Evolutionary conservation across 2,888 invertebrate genomes (phyloP).

Genomic region (Drymonia ruficornis): DNA sequence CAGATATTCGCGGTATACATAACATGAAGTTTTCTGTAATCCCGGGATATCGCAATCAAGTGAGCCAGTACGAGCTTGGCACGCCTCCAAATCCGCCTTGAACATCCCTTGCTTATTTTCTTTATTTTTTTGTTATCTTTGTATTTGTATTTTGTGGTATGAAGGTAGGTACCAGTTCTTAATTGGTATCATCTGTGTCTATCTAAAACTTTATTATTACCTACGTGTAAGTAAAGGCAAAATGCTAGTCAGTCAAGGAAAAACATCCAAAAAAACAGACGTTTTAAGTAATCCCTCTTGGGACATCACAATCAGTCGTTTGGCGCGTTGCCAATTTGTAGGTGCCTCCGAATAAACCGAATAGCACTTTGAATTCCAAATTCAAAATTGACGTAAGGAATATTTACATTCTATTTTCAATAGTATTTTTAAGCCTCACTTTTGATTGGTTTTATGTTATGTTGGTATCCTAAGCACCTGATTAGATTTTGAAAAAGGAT

Average conservation of each 20-base stretch:
- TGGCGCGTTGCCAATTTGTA: not conserved
- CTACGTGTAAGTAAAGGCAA: not conserved
- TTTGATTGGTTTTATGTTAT: too few relatives aligned
- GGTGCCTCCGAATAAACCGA: not conserved
- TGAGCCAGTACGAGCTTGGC: not conserved
- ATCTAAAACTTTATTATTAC: not conserved
- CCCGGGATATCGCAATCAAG: not conserved
- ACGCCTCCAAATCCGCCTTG: not conserved
- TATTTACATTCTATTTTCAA: too few relatives aligned
- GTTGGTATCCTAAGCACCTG: too few relatives aligned
- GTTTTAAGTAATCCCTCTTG: slow-evolving; percentile 1
- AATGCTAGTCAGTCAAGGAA: not conserved
- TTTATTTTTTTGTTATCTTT: not conserved
- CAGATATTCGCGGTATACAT: not conserved
- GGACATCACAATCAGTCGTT: slow-evolving; percentile 1
- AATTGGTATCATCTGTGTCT: not conserved
- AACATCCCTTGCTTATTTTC: not conserved
- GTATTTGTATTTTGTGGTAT: not conserved
- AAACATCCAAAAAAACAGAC: slow-evolving; percentile 1
- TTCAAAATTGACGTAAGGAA: not conserved
- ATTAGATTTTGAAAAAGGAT: too few relatives aligned
- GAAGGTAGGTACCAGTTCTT: not conserved
- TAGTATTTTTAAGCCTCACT: too few relatives aligned
- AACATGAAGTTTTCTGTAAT: not conserved
- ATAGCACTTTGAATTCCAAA: not conserved